These are phyloP conservation scores for Drosophila pandora DNA, from an alignment of 1,140 invertebrate genomes.

Conservation along the genomic window DNA sequence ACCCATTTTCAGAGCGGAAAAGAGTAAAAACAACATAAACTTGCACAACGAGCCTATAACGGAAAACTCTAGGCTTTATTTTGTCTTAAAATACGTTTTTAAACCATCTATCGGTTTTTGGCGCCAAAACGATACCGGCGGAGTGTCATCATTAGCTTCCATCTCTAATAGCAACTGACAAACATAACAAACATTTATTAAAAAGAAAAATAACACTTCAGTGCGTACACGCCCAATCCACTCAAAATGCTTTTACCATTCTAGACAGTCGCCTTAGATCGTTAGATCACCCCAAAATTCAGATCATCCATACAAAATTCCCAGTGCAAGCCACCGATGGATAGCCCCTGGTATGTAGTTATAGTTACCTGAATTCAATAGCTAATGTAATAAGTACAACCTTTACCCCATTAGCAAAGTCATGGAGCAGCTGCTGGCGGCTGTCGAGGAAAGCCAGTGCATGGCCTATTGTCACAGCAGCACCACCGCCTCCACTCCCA, in stretches of 20 bases:
- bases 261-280: slow-evolving; percentile 4
- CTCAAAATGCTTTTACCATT: background rate
- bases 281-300: background rate
- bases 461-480: background rate
- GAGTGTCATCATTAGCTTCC: slow-evolving; percentile 22
- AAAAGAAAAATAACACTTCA: background rate
- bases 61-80: background rate
- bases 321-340: slow-evolving; percentile 2
- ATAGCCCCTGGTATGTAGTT: slow-evolving; percentile 4
- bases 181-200: slow-evolving; percentile 21
- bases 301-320: slow-evolving; percentile 1
- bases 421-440: slow-evolving; percentile 54
- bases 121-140: background rate
- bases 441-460: slow-evolving; percentile 18
- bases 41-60: too few relatives aligned
- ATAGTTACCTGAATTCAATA: background rate
- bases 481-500: background rate
- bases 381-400: background rate
- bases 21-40: background rate
- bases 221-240: background rate
- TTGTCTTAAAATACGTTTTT: background rate
- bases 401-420: slow-evolving; percentile 25
- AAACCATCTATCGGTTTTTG: background rate
- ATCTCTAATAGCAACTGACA: slow-evolving; percentile 36
- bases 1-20: background rate